These are phyloP conservation scores for Lysandra coridon DNA, from an alignment of 2,888 invertebrate species.

Conservation along the genomic window DNA sequence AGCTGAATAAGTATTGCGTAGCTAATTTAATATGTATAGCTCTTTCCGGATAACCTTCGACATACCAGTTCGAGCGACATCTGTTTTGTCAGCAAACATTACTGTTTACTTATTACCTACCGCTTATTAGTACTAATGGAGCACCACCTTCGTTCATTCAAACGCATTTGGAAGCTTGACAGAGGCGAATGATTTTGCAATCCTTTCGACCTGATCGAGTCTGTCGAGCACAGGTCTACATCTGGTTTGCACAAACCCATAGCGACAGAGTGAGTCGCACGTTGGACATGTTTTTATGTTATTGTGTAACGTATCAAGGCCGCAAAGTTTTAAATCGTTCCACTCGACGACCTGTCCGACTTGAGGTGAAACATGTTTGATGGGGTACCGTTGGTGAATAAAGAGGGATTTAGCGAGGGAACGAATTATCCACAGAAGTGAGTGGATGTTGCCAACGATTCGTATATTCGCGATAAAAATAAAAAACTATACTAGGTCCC, in stretches of 20 bases:
- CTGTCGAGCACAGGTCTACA: neutral
- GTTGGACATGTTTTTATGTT: neutral
- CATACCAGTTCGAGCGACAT: neutral
- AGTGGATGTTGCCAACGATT: neutral
- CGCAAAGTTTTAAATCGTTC: constrained; percentile 22
- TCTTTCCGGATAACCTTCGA: constrained; percentile 6
- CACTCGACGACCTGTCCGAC: constrained; percentile 19
- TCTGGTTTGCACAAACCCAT: neutral
- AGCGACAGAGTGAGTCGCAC: neutral
- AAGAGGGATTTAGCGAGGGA: neutral
- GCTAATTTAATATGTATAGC: neutral
- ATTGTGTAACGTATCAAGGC: constrained; percentile 23
- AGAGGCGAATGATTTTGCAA: neutral
- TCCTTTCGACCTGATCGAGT: neutral
- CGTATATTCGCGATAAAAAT: too few relatives aligned
- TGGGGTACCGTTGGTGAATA: constrained; percentile 2
- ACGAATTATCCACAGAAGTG: neutral
- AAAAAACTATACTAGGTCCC: too few relatives aligned
- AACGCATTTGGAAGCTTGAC: neutral
- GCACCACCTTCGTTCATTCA: neutral
- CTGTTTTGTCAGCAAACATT: neutral
- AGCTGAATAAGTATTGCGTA: neutral
- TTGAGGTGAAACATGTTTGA: neutral
- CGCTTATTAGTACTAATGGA: neutral
- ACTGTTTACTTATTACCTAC: constrained; percentile 2